Conservation (phyloP, 2,797 vertebrate species). For the Delichon dasypus region DNA sequence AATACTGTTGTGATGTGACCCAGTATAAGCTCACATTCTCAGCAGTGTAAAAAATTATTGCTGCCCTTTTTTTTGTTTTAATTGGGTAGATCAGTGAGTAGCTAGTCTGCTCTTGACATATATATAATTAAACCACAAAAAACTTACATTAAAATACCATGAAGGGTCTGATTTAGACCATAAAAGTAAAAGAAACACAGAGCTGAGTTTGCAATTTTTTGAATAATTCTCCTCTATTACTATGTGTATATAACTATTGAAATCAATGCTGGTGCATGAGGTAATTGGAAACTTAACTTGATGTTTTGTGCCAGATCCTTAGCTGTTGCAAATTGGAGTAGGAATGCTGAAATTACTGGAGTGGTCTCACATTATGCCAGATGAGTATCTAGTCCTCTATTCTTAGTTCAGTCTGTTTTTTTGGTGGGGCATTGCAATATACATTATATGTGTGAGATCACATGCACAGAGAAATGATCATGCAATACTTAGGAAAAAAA, state of each 20-base stretch:
- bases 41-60: constrained; percentile 15
- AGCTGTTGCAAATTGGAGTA: constrained; percentile 57
- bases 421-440: not conserved
- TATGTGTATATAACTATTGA: constrained; percentile 30
- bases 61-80: not conserved
- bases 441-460: not conserved
- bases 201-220: constrained; percentile 61
- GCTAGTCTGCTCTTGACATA: constrained; percentile 12
- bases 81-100: constrained; percentile 1
- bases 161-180: constrained; percentile 46
- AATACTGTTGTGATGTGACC: not conserved
- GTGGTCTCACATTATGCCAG: constrained; percentile 38
- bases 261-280: constrained; percentile 58
- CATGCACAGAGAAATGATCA: not conserved
- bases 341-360: constrained; percentile 57
- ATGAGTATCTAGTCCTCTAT: constrained; percentile 47
- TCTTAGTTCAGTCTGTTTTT: constrained; percentile 31
- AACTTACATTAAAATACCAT: constrained; percentile 31
- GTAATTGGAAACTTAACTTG: constrained; percentile 64
- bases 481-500: not conserved
- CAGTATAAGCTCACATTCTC: not conserved
- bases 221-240: constrained; percentile 34
- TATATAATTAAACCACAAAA: constrained; percentile 67
- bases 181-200: constrained; percentile 47
- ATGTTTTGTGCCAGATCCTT: constrained; percentile 55